phyloP scores from a whole-genome alignment of 2,113 vertebrate genomes.

The Ciconia maguari region DNA sequence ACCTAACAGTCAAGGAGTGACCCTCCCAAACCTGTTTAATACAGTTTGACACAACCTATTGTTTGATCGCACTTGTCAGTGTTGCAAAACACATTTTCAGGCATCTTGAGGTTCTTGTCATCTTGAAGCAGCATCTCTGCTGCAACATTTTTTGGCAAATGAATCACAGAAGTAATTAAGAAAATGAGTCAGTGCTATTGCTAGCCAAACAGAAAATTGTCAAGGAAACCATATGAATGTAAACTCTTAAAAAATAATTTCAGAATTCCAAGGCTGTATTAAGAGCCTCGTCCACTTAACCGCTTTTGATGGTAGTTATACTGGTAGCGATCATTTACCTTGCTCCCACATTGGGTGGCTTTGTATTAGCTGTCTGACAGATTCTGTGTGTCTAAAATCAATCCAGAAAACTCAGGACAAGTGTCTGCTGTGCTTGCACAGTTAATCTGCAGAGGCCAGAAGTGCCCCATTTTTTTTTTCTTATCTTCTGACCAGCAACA shows the following conservation, averaged over 20 bases:
- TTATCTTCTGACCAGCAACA: background rate
- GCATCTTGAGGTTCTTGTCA: background rate
- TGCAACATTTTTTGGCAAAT: background rate
- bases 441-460: background rate
- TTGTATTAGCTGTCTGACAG: background rate
- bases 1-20: background rate
- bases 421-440: background rate
- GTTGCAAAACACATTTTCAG: background rate
- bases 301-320: background rate
- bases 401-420: background rate
- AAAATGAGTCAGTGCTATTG: background rate
- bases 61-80: background rate
- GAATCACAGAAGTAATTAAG: background rate
- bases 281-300: background rate
- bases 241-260: background rate
- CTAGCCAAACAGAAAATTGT: background rate
- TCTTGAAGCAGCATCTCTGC: background rate
- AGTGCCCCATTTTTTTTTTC: background rate
- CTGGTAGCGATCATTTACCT: background rate
- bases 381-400: background rate
- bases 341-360: fast-evolving
- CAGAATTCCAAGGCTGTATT: background rate
- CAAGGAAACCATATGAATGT: background rate
- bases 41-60: background rate
- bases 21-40: background rate